phyloP scores from a whole-genome alignment of 2,888 invertebrate species.

The Spialia ferax region DNA sequence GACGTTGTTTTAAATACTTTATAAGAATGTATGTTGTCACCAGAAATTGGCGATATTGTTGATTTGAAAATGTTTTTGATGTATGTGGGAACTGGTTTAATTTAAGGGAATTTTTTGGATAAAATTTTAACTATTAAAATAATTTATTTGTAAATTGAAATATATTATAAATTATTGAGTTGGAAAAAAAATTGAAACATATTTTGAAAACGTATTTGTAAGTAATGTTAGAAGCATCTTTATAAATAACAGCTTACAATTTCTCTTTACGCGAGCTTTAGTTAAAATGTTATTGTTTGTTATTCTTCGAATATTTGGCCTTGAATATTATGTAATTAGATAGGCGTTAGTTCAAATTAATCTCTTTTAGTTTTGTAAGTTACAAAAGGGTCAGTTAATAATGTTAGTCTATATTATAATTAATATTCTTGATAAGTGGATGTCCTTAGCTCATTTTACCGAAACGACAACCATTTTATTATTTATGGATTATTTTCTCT shows the following conservation, averaged over 20 bases:
- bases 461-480: background rate
- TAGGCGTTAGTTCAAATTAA: slow-evolving; percentile 20
- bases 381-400: slow-evolving; percentile 25
- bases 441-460: slow-evolving; percentile 45
- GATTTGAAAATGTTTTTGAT: background rate
- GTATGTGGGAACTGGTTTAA: background rate
- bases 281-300: slow-evolving; percentile 1
- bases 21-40: background rate
- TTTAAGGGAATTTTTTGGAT: too few species aligned
- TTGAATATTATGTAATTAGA: slow-evolving; percentile 8
- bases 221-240: background rate
- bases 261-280: background rate
- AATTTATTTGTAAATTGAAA: too few species aligned
- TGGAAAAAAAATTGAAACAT: too few species aligned
- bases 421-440: slow-evolving; percentile 39
- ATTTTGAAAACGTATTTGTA: background rate
- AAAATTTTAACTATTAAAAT: too few species aligned
- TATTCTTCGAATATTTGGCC: slow-evolving; percentile 32
- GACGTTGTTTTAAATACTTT: background rate
- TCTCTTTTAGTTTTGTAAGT: background rate
- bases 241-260: background rate
- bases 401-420: slow-evolving; percentile 12
- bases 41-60: background rate
- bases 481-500: background rate
- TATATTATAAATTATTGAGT: too few species aligned